Conservation (phyloP, 2,888 invertebrate species). For the Melieria omissa region DNA sequence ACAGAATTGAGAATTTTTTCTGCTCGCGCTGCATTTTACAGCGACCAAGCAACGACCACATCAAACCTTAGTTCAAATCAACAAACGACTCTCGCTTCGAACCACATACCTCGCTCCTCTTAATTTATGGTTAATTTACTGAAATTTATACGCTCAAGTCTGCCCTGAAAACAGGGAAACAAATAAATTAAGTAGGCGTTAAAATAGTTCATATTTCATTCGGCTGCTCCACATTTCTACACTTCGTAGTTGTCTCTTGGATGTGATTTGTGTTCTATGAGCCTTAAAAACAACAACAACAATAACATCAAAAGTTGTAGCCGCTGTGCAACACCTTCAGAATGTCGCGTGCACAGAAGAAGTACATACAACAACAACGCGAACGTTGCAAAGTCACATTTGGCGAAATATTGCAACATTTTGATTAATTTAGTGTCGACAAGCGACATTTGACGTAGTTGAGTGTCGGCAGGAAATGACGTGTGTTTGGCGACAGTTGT, state of each 20-base stretch:
- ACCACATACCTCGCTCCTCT: no score
- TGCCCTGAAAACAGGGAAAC: conserved; percentile 47
- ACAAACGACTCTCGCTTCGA: no score
- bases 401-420: conserved; percentile 39
- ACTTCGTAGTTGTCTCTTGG: no score
- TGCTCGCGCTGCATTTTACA: no score
- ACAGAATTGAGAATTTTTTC: no score
- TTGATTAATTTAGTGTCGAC: conserved; percentile 59
- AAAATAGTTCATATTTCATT: conserved; percentile 65
- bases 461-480: conserved; percentile 57
- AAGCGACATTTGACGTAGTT: no score
- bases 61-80: no score
- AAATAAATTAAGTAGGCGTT: conserved; percentile 66
- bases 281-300: conserved; percentile 9
- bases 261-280: conserved; percentile 11
- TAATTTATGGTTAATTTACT: conserved; percentile 35
- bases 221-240: conserved; percentile 20
- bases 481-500: conserved; percentile 37
- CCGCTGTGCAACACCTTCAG: conserved; percentile 9
- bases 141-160: conserved; percentile 45
- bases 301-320: neutral
- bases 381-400: conserved; percentile 6
- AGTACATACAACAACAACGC: neutral
- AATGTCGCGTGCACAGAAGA: neutral
- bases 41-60: no score